phyloP scores from a whole-genome alignment of 1,140 invertebrate species.

The Lycorma delicatula region DNA sequence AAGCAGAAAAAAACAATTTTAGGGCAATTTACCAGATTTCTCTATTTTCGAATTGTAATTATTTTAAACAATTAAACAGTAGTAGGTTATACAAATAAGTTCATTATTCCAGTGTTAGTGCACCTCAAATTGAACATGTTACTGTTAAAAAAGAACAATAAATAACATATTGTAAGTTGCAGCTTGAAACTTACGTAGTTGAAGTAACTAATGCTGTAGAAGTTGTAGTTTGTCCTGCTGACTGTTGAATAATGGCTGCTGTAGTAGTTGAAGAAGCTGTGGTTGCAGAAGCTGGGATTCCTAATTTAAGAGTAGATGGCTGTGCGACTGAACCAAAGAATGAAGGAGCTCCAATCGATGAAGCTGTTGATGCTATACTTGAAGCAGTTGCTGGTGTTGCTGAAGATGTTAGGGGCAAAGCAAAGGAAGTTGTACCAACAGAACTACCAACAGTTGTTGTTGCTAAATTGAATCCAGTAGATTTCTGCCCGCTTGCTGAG shows the following conservation, averaged over 20 bases:
- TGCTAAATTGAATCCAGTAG: constrained; percentile 1
- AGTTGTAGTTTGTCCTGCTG: background rate
- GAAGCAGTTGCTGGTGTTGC: constrained; percentile 37
- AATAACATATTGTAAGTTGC: background rate
- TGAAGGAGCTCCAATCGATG: constrained; percentile 28
- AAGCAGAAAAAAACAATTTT: too few relatives aligned
- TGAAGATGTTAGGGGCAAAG: constrained; percentile 25
- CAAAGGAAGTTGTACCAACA: constrained; percentile 3
- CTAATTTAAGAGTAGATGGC: constrained; percentile 33
- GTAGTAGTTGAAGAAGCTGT: background rate
- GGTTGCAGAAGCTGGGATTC: background rate
- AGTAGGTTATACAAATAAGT: too few relatives aligned
- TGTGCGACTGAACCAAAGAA: constrained; percentile 25
- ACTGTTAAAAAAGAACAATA: background rate
- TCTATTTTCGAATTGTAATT: too few relatives aligned
- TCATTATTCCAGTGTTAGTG: background rate
- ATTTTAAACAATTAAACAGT: too few relatives aligned
- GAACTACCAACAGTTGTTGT: constrained; percentile 5
- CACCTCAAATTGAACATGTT: background rate
- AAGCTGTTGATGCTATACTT: constrained; percentile 37
- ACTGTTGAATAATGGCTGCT: background rate
- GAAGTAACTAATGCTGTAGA: constrained; percentile 7
- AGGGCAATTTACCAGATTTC: too few relatives aligned
- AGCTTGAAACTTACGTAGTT: constrained; percentile 18
- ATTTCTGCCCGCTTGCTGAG: too few relatives aligned